phyloP scores from a whole-genome alignment of 2,888 invertebrate species.

The Andrena fulva region DNA sequence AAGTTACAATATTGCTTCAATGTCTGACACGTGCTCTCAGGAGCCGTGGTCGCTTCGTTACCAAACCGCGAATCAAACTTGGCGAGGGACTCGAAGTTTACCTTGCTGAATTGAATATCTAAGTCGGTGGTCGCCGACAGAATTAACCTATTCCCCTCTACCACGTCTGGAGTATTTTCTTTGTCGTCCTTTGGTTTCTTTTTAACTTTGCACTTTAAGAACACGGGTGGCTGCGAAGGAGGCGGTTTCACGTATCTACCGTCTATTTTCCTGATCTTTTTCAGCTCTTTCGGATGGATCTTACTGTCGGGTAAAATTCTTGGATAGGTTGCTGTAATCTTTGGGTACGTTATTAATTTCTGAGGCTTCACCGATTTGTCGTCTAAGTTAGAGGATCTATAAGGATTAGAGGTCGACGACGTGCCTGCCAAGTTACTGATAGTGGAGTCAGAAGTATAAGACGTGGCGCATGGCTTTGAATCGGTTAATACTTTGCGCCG shows the following conservation, averaged over 20 bases:
- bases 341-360: constrained; percentile 78
- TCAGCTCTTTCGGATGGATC: constrained; percentile 49
- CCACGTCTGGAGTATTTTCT: constrained; percentile 30
- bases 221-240: constrained; percentile 73
- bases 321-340: constrained; percentile 76
- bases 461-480: constrained; percentile 28
- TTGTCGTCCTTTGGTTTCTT: constrained; percentile 47
- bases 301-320: constrained; percentile 67
- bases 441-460: constrained; percentile 23
- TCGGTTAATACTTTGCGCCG: constrained; percentile 74
- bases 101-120: constrained; percentile 80
- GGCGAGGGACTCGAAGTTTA: constrained; percentile 73
- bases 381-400: constrained; percentile 26
- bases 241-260: constrained; percentile 72
- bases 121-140: constrained; percentile 76
- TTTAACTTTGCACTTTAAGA: constrained; percentile 78
- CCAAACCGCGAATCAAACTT: constrained; percentile 64
- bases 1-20: constrained; percentile 81
- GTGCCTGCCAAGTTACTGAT: neutral
- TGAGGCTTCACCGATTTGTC: constrained; percentile 58
- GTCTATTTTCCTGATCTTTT: constrained; percentile 66
- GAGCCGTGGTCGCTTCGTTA: neutral
- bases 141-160: constrained; percentile 33
- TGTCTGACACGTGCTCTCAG: constrained; percentile 67
- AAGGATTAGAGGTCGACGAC: constrained; percentile 35